These are phyloP conservation scores for Alethe diademata DNA, from an alignment of 2,113 vertebrate genomes.

Conservation along the genomic window DNA sequence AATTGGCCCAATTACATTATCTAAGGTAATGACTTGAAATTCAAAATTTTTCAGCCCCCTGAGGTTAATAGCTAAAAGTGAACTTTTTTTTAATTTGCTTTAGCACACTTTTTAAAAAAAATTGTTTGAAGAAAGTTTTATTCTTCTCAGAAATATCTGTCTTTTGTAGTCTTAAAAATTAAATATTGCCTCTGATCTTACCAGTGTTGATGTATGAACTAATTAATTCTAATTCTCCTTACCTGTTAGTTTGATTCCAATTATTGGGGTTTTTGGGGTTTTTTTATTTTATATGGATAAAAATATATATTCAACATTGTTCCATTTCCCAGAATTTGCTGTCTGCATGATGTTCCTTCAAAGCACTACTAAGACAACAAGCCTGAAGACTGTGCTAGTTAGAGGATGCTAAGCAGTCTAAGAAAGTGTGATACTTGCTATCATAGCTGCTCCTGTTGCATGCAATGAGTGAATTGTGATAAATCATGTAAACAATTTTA, in stretches of 20 bases:
- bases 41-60: background rate
- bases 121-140: accelerated
- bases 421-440: background rate
- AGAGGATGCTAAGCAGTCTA: background rate
- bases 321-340: background rate
- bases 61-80: background rate
- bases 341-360: background rate
- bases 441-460: background rate
- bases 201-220: background rate
- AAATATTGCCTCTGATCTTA: background rate
- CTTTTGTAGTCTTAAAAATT: background rate
- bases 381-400: background rate
- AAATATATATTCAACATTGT: background rate
- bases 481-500: background rate
- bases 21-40: background rate
- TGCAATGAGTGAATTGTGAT: background rate
- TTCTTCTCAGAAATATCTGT: background rate
- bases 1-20: background rate
- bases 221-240: background rate
- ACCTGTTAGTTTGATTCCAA: background rate
- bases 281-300: background rate
- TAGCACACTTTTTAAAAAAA: background rate
- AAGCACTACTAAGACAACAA: background rate
- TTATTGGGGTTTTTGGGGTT: background rate
- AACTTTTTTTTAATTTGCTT: background rate